These are phyloP conservation scores for Melanotaenia boesemani DNA, from an alignment of 2,797 vertebrate genomes.

Conservation along the genomic window DNA sequence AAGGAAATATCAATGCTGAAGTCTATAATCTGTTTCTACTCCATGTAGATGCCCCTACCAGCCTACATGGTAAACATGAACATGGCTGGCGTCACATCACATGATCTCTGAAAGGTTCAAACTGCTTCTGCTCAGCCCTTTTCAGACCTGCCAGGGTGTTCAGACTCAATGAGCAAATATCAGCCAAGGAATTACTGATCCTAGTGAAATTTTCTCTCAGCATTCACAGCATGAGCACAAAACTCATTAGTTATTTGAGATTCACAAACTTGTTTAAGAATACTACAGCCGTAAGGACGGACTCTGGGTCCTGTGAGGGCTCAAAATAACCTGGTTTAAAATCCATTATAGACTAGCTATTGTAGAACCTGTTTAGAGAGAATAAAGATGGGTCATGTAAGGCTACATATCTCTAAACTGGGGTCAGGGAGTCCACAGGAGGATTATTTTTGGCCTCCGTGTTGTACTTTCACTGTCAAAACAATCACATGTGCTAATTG, in stretches of 20 bases:
- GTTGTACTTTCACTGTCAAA: constrained; percentile 22
- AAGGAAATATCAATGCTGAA: constrained; percentile 17
- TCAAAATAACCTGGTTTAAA: constrained; percentile 3
- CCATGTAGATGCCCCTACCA: constrained; percentile 7
- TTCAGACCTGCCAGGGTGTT: constrained; percentile 32
- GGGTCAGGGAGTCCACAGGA: constrained; percentile 24
- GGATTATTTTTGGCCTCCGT: constrained; percentile 37
- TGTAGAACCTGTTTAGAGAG: constrained; percentile 14
- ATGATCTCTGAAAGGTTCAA: constrained; percentile 41
- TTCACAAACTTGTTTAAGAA: constrained; percentile 20
- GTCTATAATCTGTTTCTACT: constrained; percentile 9
- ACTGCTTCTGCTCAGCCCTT: constrained; percentile 15
- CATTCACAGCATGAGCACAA: constrained; percentile 15
- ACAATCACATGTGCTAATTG: constrained; percentile 19
- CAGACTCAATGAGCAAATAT: constrained; percentile 33
- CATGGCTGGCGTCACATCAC: constrained; percentile 36
- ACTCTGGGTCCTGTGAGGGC: not conserved
- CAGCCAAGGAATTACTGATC: constrained; percentile 36
- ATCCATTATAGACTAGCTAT: not conserved
- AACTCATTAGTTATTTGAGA: constrained; percentile 7
- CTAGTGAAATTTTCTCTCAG: constrained; percentile 16
- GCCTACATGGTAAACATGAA: constrained; percentile 37
- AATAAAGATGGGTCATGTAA: constrained; percentile 22
- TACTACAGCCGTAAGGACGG: constrained; percentile 7
- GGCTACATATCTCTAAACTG: not conserved